phyloP scores from a whole-genome alignment of 2,797 vertebrate genomes.

The Sebastes kiyomatsui region DNA sequence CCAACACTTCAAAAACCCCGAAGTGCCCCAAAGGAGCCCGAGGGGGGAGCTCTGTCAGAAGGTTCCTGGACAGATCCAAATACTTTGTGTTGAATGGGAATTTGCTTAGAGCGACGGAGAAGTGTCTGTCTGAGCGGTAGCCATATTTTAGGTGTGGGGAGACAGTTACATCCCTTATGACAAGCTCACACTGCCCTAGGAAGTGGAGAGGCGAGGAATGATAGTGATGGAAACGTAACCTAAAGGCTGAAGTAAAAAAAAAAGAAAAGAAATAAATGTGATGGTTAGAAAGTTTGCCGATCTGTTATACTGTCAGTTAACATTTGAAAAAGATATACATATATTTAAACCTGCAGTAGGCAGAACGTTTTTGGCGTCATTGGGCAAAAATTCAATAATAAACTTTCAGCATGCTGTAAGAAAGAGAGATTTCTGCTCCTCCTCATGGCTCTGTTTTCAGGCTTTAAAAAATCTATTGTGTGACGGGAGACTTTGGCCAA shows the following conservation, averaged over 20 bases:
- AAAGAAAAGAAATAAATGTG: not conserved
- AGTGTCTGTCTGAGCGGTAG: slow-evolving; percentile 60
- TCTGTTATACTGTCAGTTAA: not conserved
- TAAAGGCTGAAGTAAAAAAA: not conserved
- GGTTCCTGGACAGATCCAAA: slow-evolving; percentile 72
- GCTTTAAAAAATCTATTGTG: too few relatives aligned
- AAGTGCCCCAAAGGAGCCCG: slow-evolving; percentile 54
- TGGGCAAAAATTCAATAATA: too few relatives aligned
- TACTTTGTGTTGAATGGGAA: slow-evolving; percentile 63
- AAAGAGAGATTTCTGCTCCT: fast-evolving
- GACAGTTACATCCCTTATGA: slow-evolving; percentile 63
- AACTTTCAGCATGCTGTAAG: too few relatives aligned
- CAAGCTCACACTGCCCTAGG: slow-evolving; percentile 26
- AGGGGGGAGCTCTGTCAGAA: slow-evolving; percentile 55
- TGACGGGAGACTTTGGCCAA: too few relatives aligned
- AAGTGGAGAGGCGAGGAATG: not conserved
- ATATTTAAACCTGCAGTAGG: too few relatives aligned
- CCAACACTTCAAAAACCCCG: slow-evolving; percentile 69
- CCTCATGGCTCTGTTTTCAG: too few relatives aligned
- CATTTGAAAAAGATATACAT: not conserved
- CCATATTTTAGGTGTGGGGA: slow-evolving; percentile 53
- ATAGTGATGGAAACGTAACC: slow-evolving; percentile 7
- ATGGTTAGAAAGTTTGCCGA: not conserved
- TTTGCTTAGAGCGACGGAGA: not conserved
- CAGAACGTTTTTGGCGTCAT: too few relatives aligned